Evolutionary conservation across 2,113 vertebrate genomes (phyloP), one percentile per base, ranked within the genome.

Genomic region (Vanacampus margaritifer): DNA sequence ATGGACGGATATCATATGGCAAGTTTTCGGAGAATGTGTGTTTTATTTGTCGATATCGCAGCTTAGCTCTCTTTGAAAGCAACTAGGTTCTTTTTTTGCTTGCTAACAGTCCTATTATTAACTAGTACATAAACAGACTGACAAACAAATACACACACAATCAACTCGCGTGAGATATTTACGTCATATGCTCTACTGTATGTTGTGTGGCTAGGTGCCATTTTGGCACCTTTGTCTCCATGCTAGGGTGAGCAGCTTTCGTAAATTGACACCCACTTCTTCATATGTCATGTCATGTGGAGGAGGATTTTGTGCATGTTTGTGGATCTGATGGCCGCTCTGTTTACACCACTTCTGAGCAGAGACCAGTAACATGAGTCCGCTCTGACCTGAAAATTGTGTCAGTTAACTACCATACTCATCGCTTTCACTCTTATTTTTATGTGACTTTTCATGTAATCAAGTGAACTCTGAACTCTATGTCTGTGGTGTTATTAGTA

Each of bases 271-370:
- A 84, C 85, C 81, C 67, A 56, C 75, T 79, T 68, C 76, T 88
- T 74, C 79, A 74, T 68, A 61, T 84, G 83, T 82, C 84, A 89
- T 79, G 85, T 92, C 92, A 84, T 76, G 81, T 57, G 58, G 46
- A 82, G 78, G 74, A 82, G 84, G 85, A 84, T 84, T n/a, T n/a
- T 90, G 79, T 85, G 76, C 84, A 83, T 92, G 91, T 91, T 91
- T 91, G 89, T 88, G 91, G 89, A 89, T 87, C 89, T 90, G 85
- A 13, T 71, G 21, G 84, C 65, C 84, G 79, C 91, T 89, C 91
- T 90, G 91, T 72, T 3, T 87, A 91, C 94, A 92, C 92, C 95
- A 93, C 91, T 59, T 91, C 92, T 32, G 54, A 91, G 92, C 93
- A 92, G 89, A 86, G 2, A 79, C 85, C 77, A 63, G 94, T 93